Conservation (phyloP, 2,797 vertebrate species). For the Phataginus tetradactyla region DNA sequence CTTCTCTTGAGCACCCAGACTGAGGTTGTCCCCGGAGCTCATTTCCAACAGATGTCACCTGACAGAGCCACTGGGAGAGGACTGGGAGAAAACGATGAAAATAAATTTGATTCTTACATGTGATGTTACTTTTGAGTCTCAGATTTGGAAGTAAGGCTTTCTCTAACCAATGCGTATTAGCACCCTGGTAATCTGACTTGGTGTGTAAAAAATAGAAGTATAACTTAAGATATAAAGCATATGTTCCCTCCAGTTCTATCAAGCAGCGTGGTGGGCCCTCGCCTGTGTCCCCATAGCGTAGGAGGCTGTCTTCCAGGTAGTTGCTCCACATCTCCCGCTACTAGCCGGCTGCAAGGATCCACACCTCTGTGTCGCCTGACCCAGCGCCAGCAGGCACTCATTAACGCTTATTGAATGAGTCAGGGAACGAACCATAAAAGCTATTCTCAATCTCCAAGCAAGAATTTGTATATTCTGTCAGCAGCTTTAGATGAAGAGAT, state of each 20-base stretch:
- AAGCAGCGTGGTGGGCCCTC: neutral
- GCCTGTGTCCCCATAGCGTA: neutral
- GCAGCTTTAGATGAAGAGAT: neutral
- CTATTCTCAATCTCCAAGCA: neutral
- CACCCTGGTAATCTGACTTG: neutral
- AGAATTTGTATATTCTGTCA: neutral
- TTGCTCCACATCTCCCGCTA: neutral
- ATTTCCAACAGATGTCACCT: neutral
- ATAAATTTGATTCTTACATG: neutral
- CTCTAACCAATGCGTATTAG: neutral
- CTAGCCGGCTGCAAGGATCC: neutral
- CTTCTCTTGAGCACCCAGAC: neutral
- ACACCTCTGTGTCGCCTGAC: neutral
- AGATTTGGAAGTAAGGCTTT: neutral
- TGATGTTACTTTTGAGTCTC: neutral
- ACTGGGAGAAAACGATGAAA: neutral
- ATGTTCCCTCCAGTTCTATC: neutral
- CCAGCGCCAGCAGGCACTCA: neutral
- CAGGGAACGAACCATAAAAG: neutral
- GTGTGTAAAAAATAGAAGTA: neutral
- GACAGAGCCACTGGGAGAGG: neutral
- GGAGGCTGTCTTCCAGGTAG: neutral
- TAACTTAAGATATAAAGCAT: neutral
- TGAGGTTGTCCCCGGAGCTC: neutral
- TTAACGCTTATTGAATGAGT: neutral